These are phyloP conservation scores for Poecilobothrus nobilitatus DNA, from an alignment of 2,888 invertebrate genomes.

Conservation along the genomic window DNA sequence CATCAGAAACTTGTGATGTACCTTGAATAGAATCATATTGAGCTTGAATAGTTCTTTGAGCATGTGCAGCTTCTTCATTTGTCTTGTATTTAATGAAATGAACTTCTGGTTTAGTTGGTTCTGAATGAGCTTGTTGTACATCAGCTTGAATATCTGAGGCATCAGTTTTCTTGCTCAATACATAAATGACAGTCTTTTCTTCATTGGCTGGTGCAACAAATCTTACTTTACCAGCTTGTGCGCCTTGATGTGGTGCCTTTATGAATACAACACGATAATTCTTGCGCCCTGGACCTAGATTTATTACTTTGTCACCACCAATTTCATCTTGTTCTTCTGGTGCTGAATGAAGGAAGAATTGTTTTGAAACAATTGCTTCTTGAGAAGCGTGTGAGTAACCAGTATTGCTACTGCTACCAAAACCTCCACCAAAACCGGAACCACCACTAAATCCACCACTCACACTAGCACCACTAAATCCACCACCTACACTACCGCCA, in stretches of 20 bases:
- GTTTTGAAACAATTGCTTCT: slow-evolving; percentile 33
- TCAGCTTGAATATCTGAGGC: slow-evolving; percentile 36
- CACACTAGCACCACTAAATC: slow-evolving; percentile 21
- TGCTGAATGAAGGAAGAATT: slow-evolving; percentile 43
- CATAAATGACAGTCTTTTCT: slow-evolving; percentile 44
- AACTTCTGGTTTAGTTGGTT: slow-evolving; percentile 42
- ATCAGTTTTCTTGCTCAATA: slow-evolving; percentile 40
- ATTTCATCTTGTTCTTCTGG: slow-evolving; percentile 40
- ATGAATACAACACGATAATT: slow-evolving; percentile 44
- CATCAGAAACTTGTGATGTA: slow-evolving; percentile 39
- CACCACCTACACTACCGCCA: slow-evolving; percentile 11
- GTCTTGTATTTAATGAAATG: slow-evolving; percentile 45
- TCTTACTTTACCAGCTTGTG: slow-evolving; percentile 36
- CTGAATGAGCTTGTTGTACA: slow-evolving; percentile 35
- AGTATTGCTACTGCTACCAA: slow-evolving; percentile 7
- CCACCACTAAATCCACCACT: slow-evolving; percentile 18
- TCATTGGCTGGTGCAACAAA: slow-evolving; percentile 38
- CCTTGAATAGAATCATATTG: slow-evolving; percentile 43
- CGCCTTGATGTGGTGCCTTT: slow-evolving; percentile 37
- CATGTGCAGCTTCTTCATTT: slow-evolving; percentile 40
- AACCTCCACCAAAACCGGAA: slow-evolving; percentile 14
- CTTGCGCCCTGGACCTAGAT: slow-evolving; percentile 40
- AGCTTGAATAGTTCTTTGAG: slow-evolving; percentile 42
- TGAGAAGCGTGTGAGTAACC: slow-evolving; percentile 11
- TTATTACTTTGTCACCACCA: slow-evolving; percentile 36